Base-by-base conservation (phyloP, 2,888 invertebrate species). In the Hypsopygia costalis region DNA sequence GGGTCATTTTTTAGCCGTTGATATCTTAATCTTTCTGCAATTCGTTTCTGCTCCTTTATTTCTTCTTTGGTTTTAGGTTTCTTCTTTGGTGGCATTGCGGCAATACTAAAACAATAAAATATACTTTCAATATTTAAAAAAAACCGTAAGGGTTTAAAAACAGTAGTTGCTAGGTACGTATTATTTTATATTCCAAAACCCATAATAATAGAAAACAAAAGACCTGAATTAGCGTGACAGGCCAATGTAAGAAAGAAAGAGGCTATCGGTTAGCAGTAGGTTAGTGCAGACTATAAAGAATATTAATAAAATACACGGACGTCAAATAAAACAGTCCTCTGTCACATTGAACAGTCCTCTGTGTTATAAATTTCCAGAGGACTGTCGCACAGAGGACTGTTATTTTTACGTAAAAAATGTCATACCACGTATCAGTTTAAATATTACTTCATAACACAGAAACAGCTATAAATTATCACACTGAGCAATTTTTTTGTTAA, bases 1-100 rank as follows among this genome's bases (percentile, higher is more conserved):
- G 46, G 46, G 35, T 46, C 43, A 29, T 49, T 48, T 46, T 51
- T 54, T 35, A 54, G 39, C 10, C 43, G 42, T 45, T 48, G 42
- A 36, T 47, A 47, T 45, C 51, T 47, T 16, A 48, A 41, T 39
- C 36, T 41, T 46, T 51, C 49, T 30, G 46, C 47, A 22, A 40
- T 42, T 31, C 49, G 38, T 43, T 49, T 52, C 39, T 50, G 36
- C 40, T 45, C 41, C 42, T 42, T 36, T 42, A 35, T 49, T 31
- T 20, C 8, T n/a, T 16, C 12, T 16, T 20, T n/a, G 11, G 2
- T 20, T 8, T 39, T 27, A 35, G 35, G 35, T 35, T 27, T 10
- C 34, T 34, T 34, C 25, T 40, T 40, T 20, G 40, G 27, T 34
- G 40, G 27, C 34, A 36, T 36, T 20, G 27, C 22, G 35, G 8